Evolutionary conservation across 1,140 invertebrate species (phyloP).

Genomic region (Bombus confusus): DNA sequence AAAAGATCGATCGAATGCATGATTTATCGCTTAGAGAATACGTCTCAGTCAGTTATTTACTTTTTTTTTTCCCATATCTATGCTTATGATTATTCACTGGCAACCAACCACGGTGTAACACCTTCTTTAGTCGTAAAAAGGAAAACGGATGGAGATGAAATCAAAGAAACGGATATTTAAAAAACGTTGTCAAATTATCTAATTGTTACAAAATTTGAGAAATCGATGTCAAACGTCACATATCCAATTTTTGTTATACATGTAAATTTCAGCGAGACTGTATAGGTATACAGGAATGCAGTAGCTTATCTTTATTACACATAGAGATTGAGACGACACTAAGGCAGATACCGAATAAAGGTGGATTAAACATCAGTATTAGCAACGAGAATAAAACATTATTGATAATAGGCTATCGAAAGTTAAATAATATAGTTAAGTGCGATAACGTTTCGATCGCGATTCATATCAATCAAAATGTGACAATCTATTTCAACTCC

Average conservation of each 20-base stretch:
- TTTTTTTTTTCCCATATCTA: background rate
- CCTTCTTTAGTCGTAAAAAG: too few relatives aligned
- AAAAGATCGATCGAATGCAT: slow-evolving; percentile 49
- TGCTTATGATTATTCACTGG: background rate
- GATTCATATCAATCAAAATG: background rate
- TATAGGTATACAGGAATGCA: background rate
- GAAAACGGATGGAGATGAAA: background rate
- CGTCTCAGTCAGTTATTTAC: background rate
- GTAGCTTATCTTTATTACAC: slow-evolving; percentile 40
- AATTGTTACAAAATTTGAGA: background rate
- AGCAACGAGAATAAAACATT: slow-evolving; percentile 1
- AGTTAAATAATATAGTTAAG: slow-evolving; percentile 16
- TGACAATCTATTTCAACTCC: background rate
- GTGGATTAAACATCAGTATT: slow-evolving; percentile 1
- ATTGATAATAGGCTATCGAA: slow-evolving; percentile 35
- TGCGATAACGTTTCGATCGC: slow-evolving; percentile 1
- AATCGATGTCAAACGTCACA: background rate
- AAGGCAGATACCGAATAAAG: slow-evolving; percentile 18
- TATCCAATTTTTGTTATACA: background rate
- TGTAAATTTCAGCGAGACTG: background rate
- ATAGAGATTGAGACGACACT: slow-evolving; percentile 8
- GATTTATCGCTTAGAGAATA: slow-evolving; percentile 52
- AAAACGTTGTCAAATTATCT: too few relatives aligned
- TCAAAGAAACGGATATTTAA: too few relatives aligned
- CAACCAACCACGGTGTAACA: background rate